A percentile compares a stretch with the other conserved stretches of the same genome.
Evolutionary conservation across 2,888 invertebrate genomes (phyloP).

Genomic region (Parochlus steinenii): DNA sequence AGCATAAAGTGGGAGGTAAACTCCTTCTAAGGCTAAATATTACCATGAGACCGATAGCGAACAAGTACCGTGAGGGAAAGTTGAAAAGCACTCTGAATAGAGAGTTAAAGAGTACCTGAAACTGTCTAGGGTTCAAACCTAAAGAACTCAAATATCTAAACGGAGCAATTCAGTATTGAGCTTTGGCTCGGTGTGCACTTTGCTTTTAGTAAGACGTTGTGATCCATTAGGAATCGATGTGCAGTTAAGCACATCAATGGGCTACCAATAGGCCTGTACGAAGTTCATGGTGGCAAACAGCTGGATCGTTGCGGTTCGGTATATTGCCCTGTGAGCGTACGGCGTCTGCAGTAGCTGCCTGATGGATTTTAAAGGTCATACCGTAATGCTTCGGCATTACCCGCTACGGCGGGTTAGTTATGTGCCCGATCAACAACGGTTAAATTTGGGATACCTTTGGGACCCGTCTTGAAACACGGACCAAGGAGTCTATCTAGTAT

Average conservation of each 20-base stretch:
- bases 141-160: slow-evolving; percentile 37
- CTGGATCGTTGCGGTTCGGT: too few relatives aligned
- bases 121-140: slow-evolving; percentile 37
- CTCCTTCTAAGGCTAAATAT: too few relatives aligned
- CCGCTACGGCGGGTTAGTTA: neutral
- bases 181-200: slow-evolving; percentile 26
- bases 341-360: too few relatives aligned
- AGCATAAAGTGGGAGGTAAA: slow-evolving; percentile 45
- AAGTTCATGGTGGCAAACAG: neutral
- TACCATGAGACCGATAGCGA: too few relatives aligned
- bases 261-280: slow-evolving; percentile 1
- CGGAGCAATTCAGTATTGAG: slow-evolving; percentile 29
- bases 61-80: too few relatives aligned
- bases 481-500: slow-evolving; percentile 56
- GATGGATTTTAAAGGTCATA: neutral
- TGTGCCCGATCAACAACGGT: slow-evolving; percentile 24
- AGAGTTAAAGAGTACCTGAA: slow-evolving; percentile 36
- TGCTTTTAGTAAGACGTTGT: slow-evolving; percentile 35
- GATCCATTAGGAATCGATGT: slow-evolving; percentile 34
- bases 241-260: slow-evolving; percentile 20
- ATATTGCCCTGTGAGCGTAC: too few relatives aligned
- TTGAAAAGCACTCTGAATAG: slow-evolving; percentile 52
- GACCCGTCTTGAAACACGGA: slow-evolving; percentile 67
- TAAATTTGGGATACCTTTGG: slow-evolving; percentile 34
- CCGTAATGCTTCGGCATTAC: neutral